Evolutionary conservation across 2,888 invertebrate genomes (phyloP).

Genomic region (Drosophila anceps): DNA sequence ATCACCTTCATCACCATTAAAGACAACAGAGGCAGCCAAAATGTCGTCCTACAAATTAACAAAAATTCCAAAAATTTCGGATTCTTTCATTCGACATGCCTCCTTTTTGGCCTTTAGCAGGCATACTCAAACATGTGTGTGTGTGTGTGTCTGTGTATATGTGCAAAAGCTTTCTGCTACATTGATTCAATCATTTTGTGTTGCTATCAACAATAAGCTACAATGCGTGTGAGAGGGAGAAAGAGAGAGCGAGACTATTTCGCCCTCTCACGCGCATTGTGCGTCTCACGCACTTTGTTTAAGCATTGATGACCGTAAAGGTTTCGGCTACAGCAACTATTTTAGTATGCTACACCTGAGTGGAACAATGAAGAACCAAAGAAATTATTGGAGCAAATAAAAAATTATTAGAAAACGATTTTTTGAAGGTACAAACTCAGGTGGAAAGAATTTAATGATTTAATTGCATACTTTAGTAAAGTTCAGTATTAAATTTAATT

Average conservation of each 20-base stretch:
- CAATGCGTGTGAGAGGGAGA: too few species aligned
- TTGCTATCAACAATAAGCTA: conserved; percentile 57
- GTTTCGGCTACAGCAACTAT: conserved; percentile 20
- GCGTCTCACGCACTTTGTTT: conserved; percentile 23
- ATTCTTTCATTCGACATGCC: conserved; percentile 53
- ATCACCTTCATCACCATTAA: conserved; percentile 49
- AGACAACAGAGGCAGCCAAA: conserved; percentile 76
- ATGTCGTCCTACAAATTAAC: conserved; percentile 79
- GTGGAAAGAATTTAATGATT: too few species aligned
- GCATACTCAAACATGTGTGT: not conserved
- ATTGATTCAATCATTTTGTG: conserved; percentile 74
- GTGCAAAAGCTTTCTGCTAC: conserved; percentile 41
- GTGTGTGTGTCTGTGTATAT: conserved; percentile 12
- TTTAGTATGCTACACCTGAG: conserved; percentile 21
- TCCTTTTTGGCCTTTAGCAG: conserved; percentile 45
- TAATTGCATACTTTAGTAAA: too few species aligned
- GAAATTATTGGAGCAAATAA: not conserved
- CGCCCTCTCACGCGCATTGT: conserved; percentile 1
- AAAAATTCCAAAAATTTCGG: conserved; percentile 76
- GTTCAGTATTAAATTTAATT: too few species aligned
- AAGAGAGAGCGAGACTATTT: too few species aligned
- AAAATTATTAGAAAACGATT: not conserved
- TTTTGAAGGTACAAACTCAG: too few species aligned
- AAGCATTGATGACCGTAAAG: not conserved
- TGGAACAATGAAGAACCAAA: not conserved